Base-by-base conservation (phyloP, 2,797 vertebrate species). In the Hyperoplus immaculatus region DNA sequence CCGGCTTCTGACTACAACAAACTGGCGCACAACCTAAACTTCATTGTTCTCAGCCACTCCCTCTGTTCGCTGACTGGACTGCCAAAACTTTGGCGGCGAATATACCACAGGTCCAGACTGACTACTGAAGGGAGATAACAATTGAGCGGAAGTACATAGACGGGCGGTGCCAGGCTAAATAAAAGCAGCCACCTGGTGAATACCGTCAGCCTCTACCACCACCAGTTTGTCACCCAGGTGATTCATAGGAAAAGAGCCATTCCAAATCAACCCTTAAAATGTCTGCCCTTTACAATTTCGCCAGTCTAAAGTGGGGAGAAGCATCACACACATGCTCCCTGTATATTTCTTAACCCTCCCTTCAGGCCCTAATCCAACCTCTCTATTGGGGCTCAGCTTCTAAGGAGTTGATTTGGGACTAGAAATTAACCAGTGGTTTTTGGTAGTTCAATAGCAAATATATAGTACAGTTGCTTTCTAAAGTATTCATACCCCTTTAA, bases 191-290 rank as follows among this genome's bases (percentile, higher is more conserved):
- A 83, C 74, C 69, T 1, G 18, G 87, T 88, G 80, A 78, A 64
- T 7, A 62, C 54, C 14, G 64, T 18, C 71, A 75, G 41, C 69
- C 75, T 67, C 67, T 73, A 78, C 50, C 72, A 39, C 51, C 70
- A 76, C 49, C 82, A 71, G 55, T 81, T 70, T 71, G 72, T 75
- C 39, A 60, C 46, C 77, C 41, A 3, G 29, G 75, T 79, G 55
- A 69, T 54, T 66, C 10, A 82, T 10, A 81, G 49, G 36, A 84
- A 77, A 21, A 68, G 7, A 69, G 16, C 14, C 36, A 39, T 53
- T 80, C 87, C 90, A 88, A 84, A 93, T 89, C 90, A 89, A 89
- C 82, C 80, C 87, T 78, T 84, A 83, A 86, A 86, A 75, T 65
- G 77, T 78, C 43, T 57, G 69, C 56, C 75, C 66, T 64, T 54